These are phyloP conservation scores for Leucoraja erinaceus DNA, from an alignment of 2,113 vertebrate species.

Conservation along the genomic window DNA sequence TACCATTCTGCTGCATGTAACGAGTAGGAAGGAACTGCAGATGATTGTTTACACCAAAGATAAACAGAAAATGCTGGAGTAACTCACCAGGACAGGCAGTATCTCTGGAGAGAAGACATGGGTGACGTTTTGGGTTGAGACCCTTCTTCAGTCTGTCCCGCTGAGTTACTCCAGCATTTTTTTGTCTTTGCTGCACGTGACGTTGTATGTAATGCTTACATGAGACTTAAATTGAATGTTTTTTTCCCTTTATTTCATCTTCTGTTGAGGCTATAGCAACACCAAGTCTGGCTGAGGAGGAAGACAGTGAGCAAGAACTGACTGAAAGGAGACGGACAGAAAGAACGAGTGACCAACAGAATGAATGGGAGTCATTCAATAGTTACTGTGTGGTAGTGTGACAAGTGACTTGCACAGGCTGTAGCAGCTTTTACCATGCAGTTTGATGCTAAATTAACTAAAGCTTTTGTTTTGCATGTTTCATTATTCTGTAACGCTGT, in stretches of 20 bases:
- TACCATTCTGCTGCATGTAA: too few species aligned
- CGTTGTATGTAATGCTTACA: background rate
- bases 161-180: too few species aligned
- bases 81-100: too few species aligned
- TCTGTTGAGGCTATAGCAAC: background rate
- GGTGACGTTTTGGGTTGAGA: too few species aligned
- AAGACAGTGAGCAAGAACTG: conserved; percentile 1
- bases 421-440: background rate
- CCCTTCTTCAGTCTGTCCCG: too few species aligned
- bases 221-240: conserved; percentile 18
- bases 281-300: conserved; percentile 9
- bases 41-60: too few species aligned
- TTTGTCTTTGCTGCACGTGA: too few species aligned
- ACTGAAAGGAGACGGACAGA: background rate
- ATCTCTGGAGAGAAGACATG: too few species aligned
- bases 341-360: background rate
- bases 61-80: too few species aligned
- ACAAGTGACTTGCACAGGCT: background rate
- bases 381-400: background rate
- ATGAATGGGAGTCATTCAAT: background rate
- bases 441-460: background rate
- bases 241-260: background rate
- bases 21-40: too few species aligned
- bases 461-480: background rate
- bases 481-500: background rate